Conservation (phyloP, 2,113 vertebrate genomes). For the Rattus rattus region DNA sequence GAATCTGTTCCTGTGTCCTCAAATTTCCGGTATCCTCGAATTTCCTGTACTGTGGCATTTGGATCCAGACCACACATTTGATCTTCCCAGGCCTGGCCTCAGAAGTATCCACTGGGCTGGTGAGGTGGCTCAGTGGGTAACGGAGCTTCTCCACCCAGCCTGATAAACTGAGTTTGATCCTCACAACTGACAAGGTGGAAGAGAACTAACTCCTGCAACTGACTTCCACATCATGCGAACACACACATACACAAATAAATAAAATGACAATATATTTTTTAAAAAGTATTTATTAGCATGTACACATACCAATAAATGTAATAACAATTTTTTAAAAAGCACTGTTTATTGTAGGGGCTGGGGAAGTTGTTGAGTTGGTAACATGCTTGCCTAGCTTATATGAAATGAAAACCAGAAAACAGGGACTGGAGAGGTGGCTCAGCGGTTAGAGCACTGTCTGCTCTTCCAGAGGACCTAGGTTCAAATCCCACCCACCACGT, state of each 20-base stretch:
- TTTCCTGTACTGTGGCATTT: not conserved
- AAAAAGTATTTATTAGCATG: not conserved
- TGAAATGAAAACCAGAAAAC: not conserved
- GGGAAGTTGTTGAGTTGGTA: not conserved
- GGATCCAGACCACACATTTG: not conserved
- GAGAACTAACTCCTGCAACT: not conserved
- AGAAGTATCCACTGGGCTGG: not conserved
- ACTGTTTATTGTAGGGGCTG: not conserved
- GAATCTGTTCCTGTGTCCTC: not conserved
- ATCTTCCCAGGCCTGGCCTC: not conserved
- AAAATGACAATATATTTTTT: not conserved
- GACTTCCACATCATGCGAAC: not conserved
- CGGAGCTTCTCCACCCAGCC: not conserved
- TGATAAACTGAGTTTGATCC: not conserved
- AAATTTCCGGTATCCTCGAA: not conserved
- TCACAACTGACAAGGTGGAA: not conserved
- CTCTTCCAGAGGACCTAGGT: too few species aligned
- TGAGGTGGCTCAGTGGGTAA: not conserved
- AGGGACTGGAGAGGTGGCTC: too few species aligned
- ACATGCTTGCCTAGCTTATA: not conserved
- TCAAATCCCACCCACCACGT: too few species aligned
- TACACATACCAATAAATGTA: not conserved
- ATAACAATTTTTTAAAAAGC: not conserved
- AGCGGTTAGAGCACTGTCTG: too few species aligned
- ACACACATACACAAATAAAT: not conserved